Evolutionary conservation across 1,140 invertebrate genomes (phyloP).

Genomic region (Sycobia sp.): DNA sequence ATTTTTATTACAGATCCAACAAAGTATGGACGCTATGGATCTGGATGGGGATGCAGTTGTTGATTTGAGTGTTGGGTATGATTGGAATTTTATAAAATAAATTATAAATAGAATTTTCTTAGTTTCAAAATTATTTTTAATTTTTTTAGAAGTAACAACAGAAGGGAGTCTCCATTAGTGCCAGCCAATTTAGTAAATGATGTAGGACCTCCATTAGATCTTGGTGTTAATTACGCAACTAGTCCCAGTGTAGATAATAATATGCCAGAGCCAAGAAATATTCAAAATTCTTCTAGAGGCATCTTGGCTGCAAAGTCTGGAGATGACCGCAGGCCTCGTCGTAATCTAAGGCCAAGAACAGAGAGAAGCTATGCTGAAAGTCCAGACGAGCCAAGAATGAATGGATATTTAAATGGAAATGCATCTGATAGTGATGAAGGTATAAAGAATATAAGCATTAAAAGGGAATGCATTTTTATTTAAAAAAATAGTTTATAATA

Average conservation of each 20-base stretch:
- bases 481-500: background rate
- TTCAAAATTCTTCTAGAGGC: conserved; percentile 59
- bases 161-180: conserved; percentile 51
- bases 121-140: conserved; percentile 2
- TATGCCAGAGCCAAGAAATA: conserved; percentile 54
- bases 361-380: conserved; percentile 80
- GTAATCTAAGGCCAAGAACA: conserved; percentile 77
- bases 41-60: conserved; percentile 71
- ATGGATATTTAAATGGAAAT: conserved; percentile 64
- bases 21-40: conserved; percentile 68
- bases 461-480: background rate
- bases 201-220: conserved; percentile 49
- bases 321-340: conserved; percentile 62
- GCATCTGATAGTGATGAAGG: conserved; percentile 58
- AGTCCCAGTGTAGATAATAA: conserved; percentile 50
- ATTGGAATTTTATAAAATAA: conserved; percentile 1
- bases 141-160: conserved; percentile 48
- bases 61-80: conserved; percentile 78
- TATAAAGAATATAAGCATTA: conserved; percentile 22
- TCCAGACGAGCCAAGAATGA: conserved; percentile 67
- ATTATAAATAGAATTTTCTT: background rate
- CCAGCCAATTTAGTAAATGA: conserved; percentile 42
- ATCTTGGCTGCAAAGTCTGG: conserved; percentile 55
- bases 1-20: conserved; percentile 38
- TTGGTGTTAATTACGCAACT: conserved; percentile 52